Percentiles rank a stretch among this genome's conserved stretches.
These are phyloP conservation scores for Zeugodacus cucurbitae DNA, from an alignment of 1,140 invertebrate genomes.

Conservation along the genomic window DNA sequence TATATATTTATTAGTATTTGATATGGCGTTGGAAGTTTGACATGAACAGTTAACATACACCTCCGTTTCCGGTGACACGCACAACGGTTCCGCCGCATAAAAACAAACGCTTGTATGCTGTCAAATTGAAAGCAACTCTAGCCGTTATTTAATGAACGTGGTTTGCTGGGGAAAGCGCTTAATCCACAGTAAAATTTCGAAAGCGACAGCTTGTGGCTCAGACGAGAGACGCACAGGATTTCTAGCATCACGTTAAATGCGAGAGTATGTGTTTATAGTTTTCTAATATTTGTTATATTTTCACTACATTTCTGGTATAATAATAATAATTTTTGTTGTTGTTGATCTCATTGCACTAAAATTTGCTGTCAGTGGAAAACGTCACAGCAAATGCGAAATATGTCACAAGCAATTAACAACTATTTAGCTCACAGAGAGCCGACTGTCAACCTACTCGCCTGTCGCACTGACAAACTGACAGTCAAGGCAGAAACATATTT, in stretches of 20 bases:
- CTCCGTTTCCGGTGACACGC: neutral
- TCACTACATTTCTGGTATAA: neutral
- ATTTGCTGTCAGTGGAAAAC: neutral
- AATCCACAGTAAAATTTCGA: neutral
- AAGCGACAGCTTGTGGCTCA: neutral
- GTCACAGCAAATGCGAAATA: conserved; percentile 16
- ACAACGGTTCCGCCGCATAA: neutral
- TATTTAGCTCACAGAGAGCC: neutral
- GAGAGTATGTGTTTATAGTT: neutral
- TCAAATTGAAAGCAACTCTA: too few species aligned
- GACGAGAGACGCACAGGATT: neutral
- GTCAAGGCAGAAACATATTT: neutral
- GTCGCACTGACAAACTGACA: neutral
- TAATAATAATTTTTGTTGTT: neutral
- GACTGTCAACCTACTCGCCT: neutral
- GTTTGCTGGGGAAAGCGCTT: neutral
- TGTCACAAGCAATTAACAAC: neutral
- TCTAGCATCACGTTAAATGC: neutral
- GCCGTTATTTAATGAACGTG: neutral
- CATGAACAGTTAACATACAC: neutral
- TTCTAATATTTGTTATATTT: neutral
- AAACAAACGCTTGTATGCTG: neutral
- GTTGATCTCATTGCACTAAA: too few species aligned
- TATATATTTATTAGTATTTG: too few species aligned
- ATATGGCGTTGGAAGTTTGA: too few species aligned